phyloP scores from a whole-genome alignment of 2,113 vertebrate genomes.

The Pygoscelis antarcticus region DNA sequence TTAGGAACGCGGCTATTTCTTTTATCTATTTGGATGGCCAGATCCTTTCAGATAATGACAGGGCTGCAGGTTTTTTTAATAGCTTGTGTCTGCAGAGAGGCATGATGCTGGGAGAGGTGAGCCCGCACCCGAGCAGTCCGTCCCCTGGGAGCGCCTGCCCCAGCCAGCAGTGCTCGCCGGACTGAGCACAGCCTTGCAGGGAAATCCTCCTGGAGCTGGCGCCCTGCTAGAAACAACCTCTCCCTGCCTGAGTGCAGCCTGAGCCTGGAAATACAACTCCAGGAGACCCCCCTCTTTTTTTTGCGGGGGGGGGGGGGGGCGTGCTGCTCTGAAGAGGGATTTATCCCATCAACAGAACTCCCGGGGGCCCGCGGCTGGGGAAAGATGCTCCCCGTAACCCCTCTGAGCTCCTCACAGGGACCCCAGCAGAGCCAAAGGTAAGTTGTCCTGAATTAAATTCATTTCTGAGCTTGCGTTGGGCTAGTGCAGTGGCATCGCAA shows the following conservation, averaged over 20 bases:
- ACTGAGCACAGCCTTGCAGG: not conserved
- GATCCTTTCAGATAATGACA: not conserved
- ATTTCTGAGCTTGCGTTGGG: not conserved
- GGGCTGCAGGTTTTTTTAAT: not conserved
- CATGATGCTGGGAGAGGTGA: accelerated
- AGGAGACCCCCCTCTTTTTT: not conserved
- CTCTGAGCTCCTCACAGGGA: not conserved
- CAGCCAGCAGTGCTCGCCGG: accelerated
- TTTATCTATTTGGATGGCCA: not conserved
- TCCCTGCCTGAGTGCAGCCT: not conserved
- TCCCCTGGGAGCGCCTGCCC: not conserved
- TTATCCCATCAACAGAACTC: not conserved
- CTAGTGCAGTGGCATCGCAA: accelerated
- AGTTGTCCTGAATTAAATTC: not conserved
- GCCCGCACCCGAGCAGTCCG: accelerated
- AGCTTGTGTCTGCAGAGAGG: not conserved
- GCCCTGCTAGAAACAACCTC: not conserved
- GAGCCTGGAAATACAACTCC: not conserved
- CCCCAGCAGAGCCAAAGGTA: not conserved
- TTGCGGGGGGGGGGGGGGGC: too few species aligned
- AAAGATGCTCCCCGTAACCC: not conserved
- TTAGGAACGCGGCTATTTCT: not conserved
- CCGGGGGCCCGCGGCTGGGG: accelerated
- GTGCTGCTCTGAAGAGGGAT: not conserved
- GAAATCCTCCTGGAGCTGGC: not conserved